These are phyloP conservation scores for Mus pahari DNA, from an alignment of 2,113 vertebrate species.

Conservation along the genomic window DNA sequence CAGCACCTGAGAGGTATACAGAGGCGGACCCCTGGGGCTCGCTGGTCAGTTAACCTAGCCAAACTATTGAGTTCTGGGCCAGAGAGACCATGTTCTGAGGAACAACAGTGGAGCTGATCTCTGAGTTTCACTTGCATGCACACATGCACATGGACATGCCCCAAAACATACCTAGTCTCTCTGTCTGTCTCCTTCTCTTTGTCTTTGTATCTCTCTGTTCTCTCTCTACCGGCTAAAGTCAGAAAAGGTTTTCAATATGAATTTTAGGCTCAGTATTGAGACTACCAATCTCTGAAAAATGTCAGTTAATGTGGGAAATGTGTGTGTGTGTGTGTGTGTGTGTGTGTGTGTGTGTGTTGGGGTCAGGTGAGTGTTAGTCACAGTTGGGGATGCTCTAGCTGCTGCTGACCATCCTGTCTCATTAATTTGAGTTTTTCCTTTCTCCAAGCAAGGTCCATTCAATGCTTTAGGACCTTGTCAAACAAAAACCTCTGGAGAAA, in stretches of 20 bases:
- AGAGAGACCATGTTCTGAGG: neutral
- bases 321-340: neutral
- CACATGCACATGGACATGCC: too few species aligned
- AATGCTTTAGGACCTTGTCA: conserved; percentile 17
- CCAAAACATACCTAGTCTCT: neutral
- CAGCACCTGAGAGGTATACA: neutral
- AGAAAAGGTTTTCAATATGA: neutral
- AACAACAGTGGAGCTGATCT: neutral
- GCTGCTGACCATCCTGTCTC: neutral
- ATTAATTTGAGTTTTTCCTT: neutral
- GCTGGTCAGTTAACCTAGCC: neutral
- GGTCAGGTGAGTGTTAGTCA: neutral
- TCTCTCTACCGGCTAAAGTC: neutral
- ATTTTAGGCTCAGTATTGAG: neutral
- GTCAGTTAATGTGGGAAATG: neutral
- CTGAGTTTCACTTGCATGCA: neutral
- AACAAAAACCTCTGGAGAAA: neutral
- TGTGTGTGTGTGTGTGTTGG: neutral
- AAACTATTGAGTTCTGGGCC: too few species aligned
- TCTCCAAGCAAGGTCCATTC: neutral
- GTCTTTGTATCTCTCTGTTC: neutral
- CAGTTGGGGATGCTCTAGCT: neutral
- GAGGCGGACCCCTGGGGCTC: neutral
- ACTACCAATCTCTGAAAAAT: neutral
- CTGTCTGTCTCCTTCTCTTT: neutral